These are phyloP conservation scores for Dromaius novaehollandiae DNA, from an alignment of 2,113 vertebrate species.

Conservation along the genomic window DNA sequence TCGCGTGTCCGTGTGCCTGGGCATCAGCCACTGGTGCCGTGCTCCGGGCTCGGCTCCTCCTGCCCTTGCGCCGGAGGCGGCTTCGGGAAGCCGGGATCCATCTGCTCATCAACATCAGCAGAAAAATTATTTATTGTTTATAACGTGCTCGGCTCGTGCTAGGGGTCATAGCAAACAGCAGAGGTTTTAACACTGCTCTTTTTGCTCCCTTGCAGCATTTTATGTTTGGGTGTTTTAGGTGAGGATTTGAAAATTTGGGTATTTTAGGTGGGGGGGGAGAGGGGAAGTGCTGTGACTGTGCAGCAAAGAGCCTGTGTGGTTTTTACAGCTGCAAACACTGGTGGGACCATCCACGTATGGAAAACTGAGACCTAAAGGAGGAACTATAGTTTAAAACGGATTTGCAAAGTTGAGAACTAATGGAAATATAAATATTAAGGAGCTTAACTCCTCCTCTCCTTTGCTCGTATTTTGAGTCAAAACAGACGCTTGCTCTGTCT, in stretches of 20 bases:
- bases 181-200: not conserved
- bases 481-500: too few species aligned
- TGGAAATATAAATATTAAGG: rapidly evolving
- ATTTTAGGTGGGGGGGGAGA: not conserved
- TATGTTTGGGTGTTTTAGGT: not conserved
- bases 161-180: rapidly evolving
- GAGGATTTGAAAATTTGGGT: not conserved
- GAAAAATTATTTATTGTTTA: not conserved
- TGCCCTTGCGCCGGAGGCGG: rapidly evolving
- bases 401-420: rapidly evolving
- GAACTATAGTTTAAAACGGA: not conserved
- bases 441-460: not conserved
- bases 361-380: rapidly evolving
- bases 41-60: not conserved
- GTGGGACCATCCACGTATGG: rapidly evolving
- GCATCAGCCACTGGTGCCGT: not conserved
- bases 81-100: not conserved
- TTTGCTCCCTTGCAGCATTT: not conserved
- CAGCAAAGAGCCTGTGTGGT: not conserved
- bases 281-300: rapidly evolving
- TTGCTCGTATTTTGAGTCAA: too few species aligned
- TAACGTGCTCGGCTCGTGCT: rapidly evolving
- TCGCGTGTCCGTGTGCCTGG: not conserved
- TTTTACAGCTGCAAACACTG: rapidly evolving
- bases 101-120: not conserved